Evolutionary conservation across 2,797 vertebrate species (phyloP).

Genomic region (Gambelia wislizenii): DNA sequence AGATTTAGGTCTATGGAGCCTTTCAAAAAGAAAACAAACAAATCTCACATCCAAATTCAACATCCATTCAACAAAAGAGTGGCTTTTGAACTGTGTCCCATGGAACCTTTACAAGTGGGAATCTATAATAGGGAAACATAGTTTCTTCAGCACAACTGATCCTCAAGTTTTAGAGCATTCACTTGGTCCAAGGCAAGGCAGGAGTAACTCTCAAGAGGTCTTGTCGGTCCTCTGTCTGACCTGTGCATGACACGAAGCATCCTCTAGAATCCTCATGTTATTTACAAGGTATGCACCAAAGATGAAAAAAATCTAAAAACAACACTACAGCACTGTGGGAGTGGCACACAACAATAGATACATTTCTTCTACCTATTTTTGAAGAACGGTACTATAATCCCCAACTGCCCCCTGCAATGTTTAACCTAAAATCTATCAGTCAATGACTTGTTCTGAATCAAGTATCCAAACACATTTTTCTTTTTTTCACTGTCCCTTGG

Average conservation of each 20-base stretch:
- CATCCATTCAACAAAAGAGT: not conserved
- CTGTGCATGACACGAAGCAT: not conserved
- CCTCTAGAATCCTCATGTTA: not conserved
- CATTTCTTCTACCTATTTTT: not conserved
- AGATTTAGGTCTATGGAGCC: too few relatives aligned
- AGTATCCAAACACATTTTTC: not conserved
- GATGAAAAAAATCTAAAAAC: not conserved
- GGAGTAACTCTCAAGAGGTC: not conserved
- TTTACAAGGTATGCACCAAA: not conserved
- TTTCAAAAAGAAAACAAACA: not conserved
- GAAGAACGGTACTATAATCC: not conserved
- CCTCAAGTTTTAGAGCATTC: too few relatives aligned
- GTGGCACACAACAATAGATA: not conserved
- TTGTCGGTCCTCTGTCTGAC: too few relatives aligned
- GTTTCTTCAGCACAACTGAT: not conserved
- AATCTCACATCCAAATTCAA: not conserved
- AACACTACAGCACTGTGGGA: too few relatives aligned
- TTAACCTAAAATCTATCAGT: not conserved
- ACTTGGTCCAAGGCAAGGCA: not conserved
- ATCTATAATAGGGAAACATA: not conserved
- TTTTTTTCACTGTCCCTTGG: not conserved
- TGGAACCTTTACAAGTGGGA: not conserved
- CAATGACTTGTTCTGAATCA: not conserved
- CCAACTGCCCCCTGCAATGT: not conserved
- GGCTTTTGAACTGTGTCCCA: not conserved